A percentile compares a stretch with the other conserved stretches of the same genome.
Evolutionary conservation across 2,797 vertebrate species (phyloP).

Genomic region (Anabas testudineus): DNA sequence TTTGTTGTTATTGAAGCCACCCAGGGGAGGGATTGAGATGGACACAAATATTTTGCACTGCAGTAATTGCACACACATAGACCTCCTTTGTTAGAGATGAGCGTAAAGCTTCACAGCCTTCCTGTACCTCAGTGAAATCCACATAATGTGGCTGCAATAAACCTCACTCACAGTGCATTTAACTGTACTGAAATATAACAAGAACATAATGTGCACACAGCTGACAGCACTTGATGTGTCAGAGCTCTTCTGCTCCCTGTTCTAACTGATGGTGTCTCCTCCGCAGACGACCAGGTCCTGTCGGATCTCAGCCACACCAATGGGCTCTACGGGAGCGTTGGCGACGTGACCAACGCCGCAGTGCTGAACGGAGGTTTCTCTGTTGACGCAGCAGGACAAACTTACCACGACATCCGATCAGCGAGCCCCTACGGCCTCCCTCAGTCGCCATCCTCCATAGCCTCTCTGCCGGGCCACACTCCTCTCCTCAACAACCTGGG

Average conservation of each 20-base stretch:
- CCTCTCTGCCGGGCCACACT: conserved; percentile 93
- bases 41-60: conserved; percentile 70
- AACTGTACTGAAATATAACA: conserved; percentile 72
- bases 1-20: conserved; percentile 74
- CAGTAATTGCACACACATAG: conserved; percentile 53
- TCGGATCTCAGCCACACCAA: conserved; percentile 94
- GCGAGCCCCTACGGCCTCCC: conserved; percentile 95
- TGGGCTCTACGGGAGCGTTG: conserved; percentile 90
- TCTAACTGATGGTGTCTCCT: conserved; percentile 49
- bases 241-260: conserved; percentile 39
- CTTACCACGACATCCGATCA: conserved; percentile 95
- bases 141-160: conserved; percentile 53
- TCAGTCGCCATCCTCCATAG: conserved; percentile 96
- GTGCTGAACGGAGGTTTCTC: conserved; percentile 93
- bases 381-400: conserved; percentile 90
- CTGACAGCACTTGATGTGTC: conserved; percentile 43
- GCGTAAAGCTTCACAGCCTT: conserved; percentile 49
- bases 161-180: conserved; percentile 69
- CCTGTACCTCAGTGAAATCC: conserved; percentile 38
- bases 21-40: conserved; percentile 57
- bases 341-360: conserved; percentile 87
- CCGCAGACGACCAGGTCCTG: conserved; percentile 96
- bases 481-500: conserved; percentile 94
- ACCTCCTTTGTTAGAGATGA: conserved; percentile 43
- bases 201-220: conserved; percentile 43